Evolutionary conservation across 2,797 vertebrate genomes (phyloP), one percentile per base, ranked within the genome.

Genomic region (Miopithecus talapoin): DNA sequence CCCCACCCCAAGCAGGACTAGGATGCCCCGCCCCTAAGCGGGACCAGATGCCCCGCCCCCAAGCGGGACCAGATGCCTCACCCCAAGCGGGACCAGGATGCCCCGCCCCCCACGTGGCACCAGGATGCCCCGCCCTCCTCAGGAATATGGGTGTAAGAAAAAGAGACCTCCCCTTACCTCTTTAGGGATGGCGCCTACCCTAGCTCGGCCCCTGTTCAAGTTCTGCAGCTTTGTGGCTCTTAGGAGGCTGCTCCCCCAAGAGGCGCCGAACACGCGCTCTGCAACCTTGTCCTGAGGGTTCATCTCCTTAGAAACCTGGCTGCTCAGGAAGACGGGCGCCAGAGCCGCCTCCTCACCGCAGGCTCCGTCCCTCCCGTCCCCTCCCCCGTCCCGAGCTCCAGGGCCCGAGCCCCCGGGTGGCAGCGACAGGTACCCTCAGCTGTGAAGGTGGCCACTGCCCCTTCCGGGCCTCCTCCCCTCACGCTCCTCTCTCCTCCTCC

Each of bases 391-490:
- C 55, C 3, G 7, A 79, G n/a, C 70, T 53, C 57, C 70, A 7
- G 12, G 50, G 55, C 43, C 26, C 9, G 1, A 5, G 50, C 16
- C 30, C 43, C 22, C 28, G 17, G 92, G 4, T 19, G 48, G 11
- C 13, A n/a, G 78, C 72, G 43, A 80, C 24, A 74, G 39, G 11
- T 64, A 21, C 46, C 68, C 61, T 92, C 36, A 57, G 59, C 26
- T 5, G 9, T 22, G n/a, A 17, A 21, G 33, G 8, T 26, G 1
- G 2, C 22, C 26, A 17, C 30, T 16, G 7, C 4, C 24, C 24
- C 5, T 39, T 33, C 14, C 0, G 0, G 21, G 11, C 46, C 33
- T 59, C 33, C 24, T n/a, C 33, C 8, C 30, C 46, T 19, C 16
- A 22, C 55, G 3, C 28, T 17, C 36, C 21, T 61, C 48, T 59